Evolutionary conservation across 2,113 vertebrate species (phyloP).

Genomic region (Calyptomena viridis): DNA sequence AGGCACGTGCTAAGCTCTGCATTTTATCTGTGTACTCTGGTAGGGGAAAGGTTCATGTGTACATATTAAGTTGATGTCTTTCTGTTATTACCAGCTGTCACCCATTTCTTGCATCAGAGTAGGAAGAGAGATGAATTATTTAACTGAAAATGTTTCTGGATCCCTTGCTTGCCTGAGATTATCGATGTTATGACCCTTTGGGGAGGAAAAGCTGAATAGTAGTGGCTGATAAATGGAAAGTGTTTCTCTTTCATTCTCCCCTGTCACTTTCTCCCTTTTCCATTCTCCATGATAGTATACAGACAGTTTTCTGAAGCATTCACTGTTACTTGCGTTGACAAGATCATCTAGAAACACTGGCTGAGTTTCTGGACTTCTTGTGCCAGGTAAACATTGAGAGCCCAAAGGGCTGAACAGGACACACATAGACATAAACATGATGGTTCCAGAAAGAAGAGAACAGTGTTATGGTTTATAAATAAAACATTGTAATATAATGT

Average conservation of each 20-base stretch:
- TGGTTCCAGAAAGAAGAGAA: not conserved
- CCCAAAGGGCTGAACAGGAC: not conserved
- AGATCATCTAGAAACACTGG: not conserved
- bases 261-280: not conserved
- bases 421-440: accelerated
- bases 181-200: accelerated
- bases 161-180: not conserved
- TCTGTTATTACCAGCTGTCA: not conserved
- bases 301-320: not conserved
- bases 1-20: not conserved
- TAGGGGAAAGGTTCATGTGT: not conserved
- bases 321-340: not conserved
- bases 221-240: not conserved
- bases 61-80: not conserved
- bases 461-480: not conserved
- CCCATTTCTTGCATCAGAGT: not conserved
- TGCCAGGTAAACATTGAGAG: not conserved
- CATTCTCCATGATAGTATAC: not conserved
- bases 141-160: not conserved
- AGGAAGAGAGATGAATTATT: conserved; percentile 10
- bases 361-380: not conserved
- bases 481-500: not conserved
- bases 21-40: not conserved
- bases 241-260: not conserved
- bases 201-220: not conserved